A percentile compares a stretch with the other conserved stretches of the same genome.
These are phyloP conservation scores for Chelonia mydas DNA, from an alignment of 2,797 vertebrate genomes.

Conservation along the genomic window DNA sequence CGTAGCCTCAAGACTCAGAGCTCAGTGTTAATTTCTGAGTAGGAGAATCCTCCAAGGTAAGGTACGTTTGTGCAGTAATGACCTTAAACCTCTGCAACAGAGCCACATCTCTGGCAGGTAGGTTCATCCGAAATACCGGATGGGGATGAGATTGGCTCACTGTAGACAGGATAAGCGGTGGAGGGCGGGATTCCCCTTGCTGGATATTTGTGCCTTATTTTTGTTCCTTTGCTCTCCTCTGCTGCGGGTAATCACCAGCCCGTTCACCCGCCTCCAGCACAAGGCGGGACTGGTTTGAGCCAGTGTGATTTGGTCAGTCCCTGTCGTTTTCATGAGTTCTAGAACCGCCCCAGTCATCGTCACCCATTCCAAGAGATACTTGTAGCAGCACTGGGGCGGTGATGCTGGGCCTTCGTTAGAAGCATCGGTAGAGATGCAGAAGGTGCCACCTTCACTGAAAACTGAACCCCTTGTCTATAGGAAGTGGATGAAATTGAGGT, in stretches of 20 bases:
- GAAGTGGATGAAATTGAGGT: not conserved
- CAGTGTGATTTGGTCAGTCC: not conserved
- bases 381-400: not conserved
- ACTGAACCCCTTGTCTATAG: not conserved
- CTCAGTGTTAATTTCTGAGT: accelerated
- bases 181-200: not conserved
- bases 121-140: accelerated
- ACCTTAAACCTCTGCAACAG: not conserved
- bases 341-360: not conserved
- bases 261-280: not conserved
- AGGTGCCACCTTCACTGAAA: not conserved
- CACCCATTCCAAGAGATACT: not conserved
- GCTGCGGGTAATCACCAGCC: not conserved
- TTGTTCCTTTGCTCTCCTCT: not conserved
- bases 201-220: not conserved
- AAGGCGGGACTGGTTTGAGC: not conserved
- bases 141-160: not conserved
- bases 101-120: accelerated
- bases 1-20: not conserved
- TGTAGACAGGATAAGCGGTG: not conserved
- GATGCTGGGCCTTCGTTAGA: no score
- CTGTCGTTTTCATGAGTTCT: not conserved
- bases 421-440: not conserved
- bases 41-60: accelerated
- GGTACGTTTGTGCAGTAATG: not conserved